Evolutionary conservation across 2,888 invertebrate species (phyloP).

Genomic region (Drosophila meridiana): DNA sequence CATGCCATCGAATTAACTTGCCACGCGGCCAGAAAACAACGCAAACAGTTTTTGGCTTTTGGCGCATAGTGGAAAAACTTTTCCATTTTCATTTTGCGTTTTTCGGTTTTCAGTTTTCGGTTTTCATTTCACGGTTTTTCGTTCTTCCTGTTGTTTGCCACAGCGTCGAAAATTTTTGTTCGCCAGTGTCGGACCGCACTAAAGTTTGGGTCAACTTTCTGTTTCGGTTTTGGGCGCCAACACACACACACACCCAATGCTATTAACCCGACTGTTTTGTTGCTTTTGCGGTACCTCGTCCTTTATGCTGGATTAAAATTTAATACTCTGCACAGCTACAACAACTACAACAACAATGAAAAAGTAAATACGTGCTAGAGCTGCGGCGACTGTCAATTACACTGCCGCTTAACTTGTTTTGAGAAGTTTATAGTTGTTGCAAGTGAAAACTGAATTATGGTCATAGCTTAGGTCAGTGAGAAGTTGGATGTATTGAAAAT

Average conservation of each 20-base stretch:
- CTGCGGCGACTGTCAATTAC: not conserved
- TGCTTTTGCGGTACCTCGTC: slow-evolving; percentile 20
- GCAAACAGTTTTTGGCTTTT: slow-evolving; percentile 43
- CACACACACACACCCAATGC: slow-evolving; percentile 32
- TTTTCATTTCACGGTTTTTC: not conserved
- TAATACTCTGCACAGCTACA: slow-evolving; percentile 42
- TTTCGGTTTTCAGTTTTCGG: not conserved
- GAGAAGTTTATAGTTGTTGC: not conserved
- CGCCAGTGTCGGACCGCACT: slow-evolving; percentile 18
- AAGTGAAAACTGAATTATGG: not conserved
- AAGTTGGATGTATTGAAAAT: not conserved
- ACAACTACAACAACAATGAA: not conserved
- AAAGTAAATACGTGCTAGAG: not conserved
- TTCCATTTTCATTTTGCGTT: slow-evolving; percentile 5
- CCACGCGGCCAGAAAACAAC: slow-evolving; percentile 22
- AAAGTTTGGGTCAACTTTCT: slow-evolving; percentile 33
- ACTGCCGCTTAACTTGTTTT: slow-evolving; percentile 4
- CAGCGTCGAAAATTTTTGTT: slow-evolving; percentile 25
- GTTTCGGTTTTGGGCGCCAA: slow-evolving; percentile 24
- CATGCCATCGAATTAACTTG: slow-evolving; percentile 35
- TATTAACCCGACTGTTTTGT: slow-evolving; percentile 46
- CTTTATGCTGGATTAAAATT: slow-evolving; percentile 54
- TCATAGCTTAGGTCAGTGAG: not conserved
- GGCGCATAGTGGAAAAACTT: slow-evolving; percentile 11
- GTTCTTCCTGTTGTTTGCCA: slow-evolving; percentile 1